A percentile compares a stretch with the other conserved stretches of the same genome.
Evolutionary conservation across 2,113 vertebrate genomes (phyloP).

Genomic region (Ammospiza caudacuta): DNA sequence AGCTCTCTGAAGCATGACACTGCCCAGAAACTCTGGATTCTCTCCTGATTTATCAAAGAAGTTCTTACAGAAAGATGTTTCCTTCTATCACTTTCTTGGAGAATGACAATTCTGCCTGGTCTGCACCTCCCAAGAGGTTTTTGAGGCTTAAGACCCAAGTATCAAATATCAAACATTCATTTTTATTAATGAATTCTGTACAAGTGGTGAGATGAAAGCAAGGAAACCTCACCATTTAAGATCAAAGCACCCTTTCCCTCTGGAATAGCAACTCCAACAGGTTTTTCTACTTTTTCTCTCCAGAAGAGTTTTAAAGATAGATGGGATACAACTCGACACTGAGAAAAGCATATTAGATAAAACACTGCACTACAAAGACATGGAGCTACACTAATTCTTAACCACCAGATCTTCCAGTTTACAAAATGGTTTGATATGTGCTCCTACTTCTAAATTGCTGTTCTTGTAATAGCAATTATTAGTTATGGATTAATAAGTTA

Average conservation of each 20-base stretch:
- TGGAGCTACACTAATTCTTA: background rate
- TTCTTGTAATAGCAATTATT: background rate
- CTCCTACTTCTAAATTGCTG: background rate
- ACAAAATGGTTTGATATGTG: background rate
- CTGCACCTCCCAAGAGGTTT: background rate
- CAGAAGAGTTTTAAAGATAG: slow-evolving; percentile 8
- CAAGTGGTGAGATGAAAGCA: background rate
- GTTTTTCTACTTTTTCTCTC: slow-evolving; percentile 20
- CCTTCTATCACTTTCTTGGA: background rate
- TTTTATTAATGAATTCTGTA: background rate
- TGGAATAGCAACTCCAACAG: slow-evolving; percentile 36
- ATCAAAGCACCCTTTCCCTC: slow-evolving; percentile 7
- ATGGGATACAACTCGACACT: background rate
- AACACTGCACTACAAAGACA: background rate
- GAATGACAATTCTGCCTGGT: background rate
- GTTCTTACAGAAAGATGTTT: background rate
- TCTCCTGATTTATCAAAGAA: background rate
- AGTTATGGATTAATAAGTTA: background rate
- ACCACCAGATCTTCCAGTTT: background rate
- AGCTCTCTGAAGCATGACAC: background rate
- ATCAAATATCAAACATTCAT: background rate
- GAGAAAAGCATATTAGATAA: background rate
- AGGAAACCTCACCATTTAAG: background rate
- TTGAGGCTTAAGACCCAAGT: background rate
- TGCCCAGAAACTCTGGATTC: background rate